These are phyloP conservation scores for Aphidius ervi DNA, from an alignment of 1,140 invertebrate genomes.

Conservation along the genomic window DNA sequence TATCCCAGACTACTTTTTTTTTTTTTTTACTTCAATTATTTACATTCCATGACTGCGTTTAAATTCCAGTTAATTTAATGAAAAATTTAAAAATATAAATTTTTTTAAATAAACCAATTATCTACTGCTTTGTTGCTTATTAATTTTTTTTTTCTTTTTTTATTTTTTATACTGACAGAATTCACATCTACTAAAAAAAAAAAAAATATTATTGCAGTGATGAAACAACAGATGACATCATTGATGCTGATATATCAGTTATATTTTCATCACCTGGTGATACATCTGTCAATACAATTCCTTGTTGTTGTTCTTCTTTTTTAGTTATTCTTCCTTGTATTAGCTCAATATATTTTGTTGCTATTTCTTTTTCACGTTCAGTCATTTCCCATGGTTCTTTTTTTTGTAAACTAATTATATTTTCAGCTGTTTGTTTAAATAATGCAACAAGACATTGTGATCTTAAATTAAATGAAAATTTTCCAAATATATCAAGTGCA, in stretches of 20 bases:
- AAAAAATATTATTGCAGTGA: conserved; percentile 24
- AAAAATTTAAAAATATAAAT: no score
- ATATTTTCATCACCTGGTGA: conserved; percentile 54
- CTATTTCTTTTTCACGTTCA: conserved; percentile 73
- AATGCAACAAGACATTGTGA: conserved; percentile 82
- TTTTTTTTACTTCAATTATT: no score
- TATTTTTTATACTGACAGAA: no score
- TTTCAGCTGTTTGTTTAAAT: conserved; percentile 77
- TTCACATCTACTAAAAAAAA: no score
- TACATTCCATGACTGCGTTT: no score
- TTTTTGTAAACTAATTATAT: conserved; percentile 70
- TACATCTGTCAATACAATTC: conserved; percentile 49
- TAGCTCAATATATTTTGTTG: conserved; percentile 79
- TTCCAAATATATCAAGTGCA: conserved; percentile 76
- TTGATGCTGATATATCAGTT: conserved; percentile 44
- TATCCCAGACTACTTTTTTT: no score
- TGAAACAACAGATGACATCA: conserved; percentile 51
- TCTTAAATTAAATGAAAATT: conserved; percentile 82
- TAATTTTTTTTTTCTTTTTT: no score
- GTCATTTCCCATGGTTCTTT: conserved; percentile 87
- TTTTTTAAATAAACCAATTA: no score
- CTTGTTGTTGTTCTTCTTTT: conserved; percentile 50
- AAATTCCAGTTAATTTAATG: no score
- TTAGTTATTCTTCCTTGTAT: conserved; percentile 70
- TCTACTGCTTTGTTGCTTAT: no score